Conservation (phyloP, 1,140 invertebrate genomes). For the Drosophila serrata region DNA sequence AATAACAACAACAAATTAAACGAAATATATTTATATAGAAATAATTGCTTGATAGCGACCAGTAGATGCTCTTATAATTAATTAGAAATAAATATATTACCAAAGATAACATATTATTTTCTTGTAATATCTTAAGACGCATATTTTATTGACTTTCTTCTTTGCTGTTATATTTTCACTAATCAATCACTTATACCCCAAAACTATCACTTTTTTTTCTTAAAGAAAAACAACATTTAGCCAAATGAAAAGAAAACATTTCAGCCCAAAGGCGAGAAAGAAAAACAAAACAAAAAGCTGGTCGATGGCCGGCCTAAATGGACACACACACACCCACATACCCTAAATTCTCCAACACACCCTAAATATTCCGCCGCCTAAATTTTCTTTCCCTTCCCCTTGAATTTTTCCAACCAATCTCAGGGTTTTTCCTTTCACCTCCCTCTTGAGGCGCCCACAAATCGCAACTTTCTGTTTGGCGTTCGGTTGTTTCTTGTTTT, state of each 20-base stretch:
- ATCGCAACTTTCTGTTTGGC: constrained; percentile 48
- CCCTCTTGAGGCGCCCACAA: constrained; percentile 35
- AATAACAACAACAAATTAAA: constrained; percentile 38
- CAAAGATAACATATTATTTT: too few species aligned
- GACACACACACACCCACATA: constrained; percentile 21
- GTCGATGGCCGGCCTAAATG: constrained; percentile 37
- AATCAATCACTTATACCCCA: background rate
- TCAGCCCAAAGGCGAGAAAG: constrained; percentile 15
- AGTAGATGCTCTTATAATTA: constrained; percentile 19
- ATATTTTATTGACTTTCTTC: background rate
- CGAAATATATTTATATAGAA: constrained; percentile 16
- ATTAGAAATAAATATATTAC: background rate
- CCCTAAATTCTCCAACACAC: constrained; percentile 8
- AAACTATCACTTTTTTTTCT: background rate
- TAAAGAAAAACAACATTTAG: constrained; percentile 30
- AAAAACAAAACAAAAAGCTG: constrained; percentile 56
- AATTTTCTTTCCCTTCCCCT: background rate
- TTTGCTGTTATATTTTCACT: background rate
- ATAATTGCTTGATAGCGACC: background rate
- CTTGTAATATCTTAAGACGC: background rate
- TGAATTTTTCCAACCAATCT: background rate
- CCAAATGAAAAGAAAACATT: constrained; percentile 42
- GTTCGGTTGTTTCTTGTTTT: background rate
- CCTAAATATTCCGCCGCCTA: background rate
- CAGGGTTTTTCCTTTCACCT: background rate